Percentiles rank a stretch among this genome's conserved stretches.
Evolutionary conservation across 64 coral and sea anemone species (phyloP).

Genomic region (Stichodactyla mertensii): DNA sequence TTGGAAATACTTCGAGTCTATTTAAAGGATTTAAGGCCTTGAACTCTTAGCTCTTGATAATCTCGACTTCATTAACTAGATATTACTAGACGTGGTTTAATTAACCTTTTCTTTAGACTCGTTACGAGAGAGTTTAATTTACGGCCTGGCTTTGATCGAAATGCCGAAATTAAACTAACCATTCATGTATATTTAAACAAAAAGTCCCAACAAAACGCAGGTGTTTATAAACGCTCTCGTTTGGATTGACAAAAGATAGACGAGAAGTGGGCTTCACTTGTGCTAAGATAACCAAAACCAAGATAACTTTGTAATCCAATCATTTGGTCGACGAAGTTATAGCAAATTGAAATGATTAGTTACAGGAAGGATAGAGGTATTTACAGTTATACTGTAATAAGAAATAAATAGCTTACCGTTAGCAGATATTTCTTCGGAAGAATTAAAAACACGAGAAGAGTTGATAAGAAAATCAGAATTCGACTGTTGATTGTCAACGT

Average conservation of each 20-base stretch:
- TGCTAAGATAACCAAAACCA: neutral
- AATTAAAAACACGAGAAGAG: neutral
- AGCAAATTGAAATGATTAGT: neutral
- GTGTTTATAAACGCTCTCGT: neutral
- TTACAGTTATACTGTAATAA: neutral
- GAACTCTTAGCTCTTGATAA: neutral
- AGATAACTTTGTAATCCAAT: neutral
- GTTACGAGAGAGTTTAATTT: neutral
- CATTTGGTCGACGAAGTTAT: neutral
- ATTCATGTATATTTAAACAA: neutral
- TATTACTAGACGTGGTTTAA: neutral
- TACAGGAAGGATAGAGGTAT: neutral
- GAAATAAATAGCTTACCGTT: slow-evolving; percentile 11
- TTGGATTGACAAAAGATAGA: neutral
- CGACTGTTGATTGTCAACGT: neutral
- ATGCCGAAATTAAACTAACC: neutral
- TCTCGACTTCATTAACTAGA: neutral
- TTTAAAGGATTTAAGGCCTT: neutral
- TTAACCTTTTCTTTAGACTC: neutral
- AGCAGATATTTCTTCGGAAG: neutral
- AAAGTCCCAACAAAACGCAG: neutral
- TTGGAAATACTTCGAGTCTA: neutral
- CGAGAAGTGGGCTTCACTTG: neutral
- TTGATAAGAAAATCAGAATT: neutral
- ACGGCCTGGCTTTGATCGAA: neutral